phyloP scores from a whole-genome alignment of 2,888 invertebrate genomes.

The Gibbula magus region DNA sequence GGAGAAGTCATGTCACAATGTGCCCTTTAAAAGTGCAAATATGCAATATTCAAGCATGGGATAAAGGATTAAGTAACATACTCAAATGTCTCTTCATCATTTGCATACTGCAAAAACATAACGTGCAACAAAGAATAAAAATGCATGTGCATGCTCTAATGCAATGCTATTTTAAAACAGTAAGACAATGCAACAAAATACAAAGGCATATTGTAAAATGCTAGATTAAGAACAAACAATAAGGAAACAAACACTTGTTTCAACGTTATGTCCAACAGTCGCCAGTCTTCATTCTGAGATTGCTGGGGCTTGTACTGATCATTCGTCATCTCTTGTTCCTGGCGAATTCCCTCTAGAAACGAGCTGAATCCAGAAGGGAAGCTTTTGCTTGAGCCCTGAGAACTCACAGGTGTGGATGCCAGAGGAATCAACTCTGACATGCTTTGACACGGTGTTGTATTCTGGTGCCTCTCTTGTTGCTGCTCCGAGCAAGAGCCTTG shows the following conservation, averaged over 20 bases:
- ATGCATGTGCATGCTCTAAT: too few species aligned
- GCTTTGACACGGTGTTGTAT: constrained; percentile 22
- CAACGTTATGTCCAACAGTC: background rate
- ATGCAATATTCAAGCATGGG: too few species aligned
- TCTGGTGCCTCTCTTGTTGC: constrained; percentile 24
- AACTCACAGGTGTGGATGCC: background rate
- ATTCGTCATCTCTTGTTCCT: background rate
- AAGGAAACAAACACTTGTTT: background rate
- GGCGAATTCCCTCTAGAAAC: background rate
- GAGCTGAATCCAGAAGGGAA: background rate
- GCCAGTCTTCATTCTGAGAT: background rate
- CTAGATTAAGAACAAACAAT: background rate
- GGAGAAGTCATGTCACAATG: too few species aligned
- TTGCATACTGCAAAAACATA: too few species aligned
- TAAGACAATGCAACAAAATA: background rate
- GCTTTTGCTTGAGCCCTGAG: background rate
- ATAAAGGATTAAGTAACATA: too few species aligned
- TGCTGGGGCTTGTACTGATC: background rate
- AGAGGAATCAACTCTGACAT: constrained; percentile 22
- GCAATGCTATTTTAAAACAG: too few species aligned
- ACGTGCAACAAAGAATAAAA: too few species aligned
- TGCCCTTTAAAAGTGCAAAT: too few species aligned
- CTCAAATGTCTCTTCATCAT: too few species aligned
- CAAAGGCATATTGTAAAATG: background rate
- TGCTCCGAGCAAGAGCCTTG: constrained; percentile 20